Conservation (phyloP, 2,797 vertebrate species). For the Macroramphosus scolopax region DNA sequence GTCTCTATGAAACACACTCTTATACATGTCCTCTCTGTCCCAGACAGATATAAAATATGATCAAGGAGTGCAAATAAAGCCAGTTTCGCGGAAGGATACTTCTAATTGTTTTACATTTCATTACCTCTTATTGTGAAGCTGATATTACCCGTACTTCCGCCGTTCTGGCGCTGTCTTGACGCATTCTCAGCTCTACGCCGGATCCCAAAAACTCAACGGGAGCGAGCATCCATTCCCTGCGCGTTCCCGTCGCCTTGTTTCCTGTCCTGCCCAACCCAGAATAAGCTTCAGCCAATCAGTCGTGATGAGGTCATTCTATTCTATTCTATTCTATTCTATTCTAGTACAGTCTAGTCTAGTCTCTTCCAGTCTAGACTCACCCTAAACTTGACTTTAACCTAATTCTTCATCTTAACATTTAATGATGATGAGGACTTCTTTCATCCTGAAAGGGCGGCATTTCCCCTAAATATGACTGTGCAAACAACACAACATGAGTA, state of each 20-base stretch:
- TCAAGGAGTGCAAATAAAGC: too few relatives aligned
- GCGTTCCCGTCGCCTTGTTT: conserved; percentile 48
- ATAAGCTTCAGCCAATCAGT: conserved; percentile 38
- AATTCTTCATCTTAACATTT: too few relatives aligned
- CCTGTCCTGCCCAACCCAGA: conserved; percentile 57
- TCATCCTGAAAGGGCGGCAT: too few relatives aligned
- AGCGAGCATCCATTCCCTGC: conserved; percentile 43
- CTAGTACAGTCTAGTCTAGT: conserved; percentile 6
- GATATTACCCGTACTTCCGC: background rate
- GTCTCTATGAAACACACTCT: too few relatives aligned
- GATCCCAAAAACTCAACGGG: conserved; percentile 55
- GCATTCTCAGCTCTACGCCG: conserved; percentile 1
- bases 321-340: conserved; percentile 10
- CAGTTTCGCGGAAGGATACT: too few relatives aligned
- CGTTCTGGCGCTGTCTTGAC: background rate
- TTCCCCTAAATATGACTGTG: too few relatives aligned
- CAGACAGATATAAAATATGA: too few relatives aligned
- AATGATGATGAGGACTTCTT: too few relatives aligned
- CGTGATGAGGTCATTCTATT: conserved; percentile 21
- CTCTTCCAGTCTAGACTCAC: background rate
- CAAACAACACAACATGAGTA: too few relatives aligned
- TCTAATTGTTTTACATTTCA: background rate
- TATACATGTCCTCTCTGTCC: too few relatives aligned
- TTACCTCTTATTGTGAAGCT: conserved; percentile 31
- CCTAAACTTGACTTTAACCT: background rate